Evolutionary conservation across 2,888 invertebrate species (phyloP).

Genomic region (Ophion obscuratus): DNA sequence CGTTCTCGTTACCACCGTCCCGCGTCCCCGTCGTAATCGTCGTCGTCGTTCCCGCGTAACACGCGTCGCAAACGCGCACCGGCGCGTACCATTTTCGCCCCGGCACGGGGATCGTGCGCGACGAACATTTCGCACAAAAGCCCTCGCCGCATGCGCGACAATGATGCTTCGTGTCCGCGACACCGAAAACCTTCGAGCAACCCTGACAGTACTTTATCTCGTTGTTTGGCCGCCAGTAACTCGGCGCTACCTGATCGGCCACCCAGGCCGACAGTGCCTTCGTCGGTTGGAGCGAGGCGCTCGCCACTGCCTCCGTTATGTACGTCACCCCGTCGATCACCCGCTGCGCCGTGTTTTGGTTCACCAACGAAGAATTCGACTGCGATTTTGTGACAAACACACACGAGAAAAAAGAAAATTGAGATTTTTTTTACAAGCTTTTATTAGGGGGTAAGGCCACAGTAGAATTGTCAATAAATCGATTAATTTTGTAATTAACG

Average conservation of each 20-base stretch:
- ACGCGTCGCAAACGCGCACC: conserved; percentile 91
- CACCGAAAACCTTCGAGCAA: conserved; percentile 87
- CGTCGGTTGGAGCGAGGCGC: conserved; percentile 89
- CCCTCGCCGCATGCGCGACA: conserved; percentile 92
- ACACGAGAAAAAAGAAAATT: too few species aligned
- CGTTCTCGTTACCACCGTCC: background rate
- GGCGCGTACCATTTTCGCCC: conserved; percentile 89
- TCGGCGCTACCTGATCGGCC: conserved; percentile 91
- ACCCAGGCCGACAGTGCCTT: conserved; percentile 89
- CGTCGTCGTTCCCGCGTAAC: conserved; percentile 83
- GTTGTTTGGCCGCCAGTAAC: conserved; percentile 92
- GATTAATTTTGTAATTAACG: too few species aligned
- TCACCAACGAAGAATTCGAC: conserved; percentile 72
- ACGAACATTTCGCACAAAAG: conserved; percentile 90
- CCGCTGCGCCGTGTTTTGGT: conserved; percentile 87
- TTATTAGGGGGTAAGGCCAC: too few species aligned
- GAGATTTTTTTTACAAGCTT: too few species aligned
- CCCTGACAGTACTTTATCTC: conserved; percentile 89
- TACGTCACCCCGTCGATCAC: conserved; percentile 88
- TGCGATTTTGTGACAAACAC: background rate
- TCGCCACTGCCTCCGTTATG: conserved; percentile 87
- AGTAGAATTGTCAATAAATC: too few species aligned
- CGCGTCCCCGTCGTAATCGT: conserved; percentile 69
- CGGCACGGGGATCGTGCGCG: conserved; percentile 88
- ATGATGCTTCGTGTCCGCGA: conserved; percentile 88